Evolutionary conservation across 2,797 vertebrate species (phyloP).

Genomic region (Cebuella pygmaea): DNA sequence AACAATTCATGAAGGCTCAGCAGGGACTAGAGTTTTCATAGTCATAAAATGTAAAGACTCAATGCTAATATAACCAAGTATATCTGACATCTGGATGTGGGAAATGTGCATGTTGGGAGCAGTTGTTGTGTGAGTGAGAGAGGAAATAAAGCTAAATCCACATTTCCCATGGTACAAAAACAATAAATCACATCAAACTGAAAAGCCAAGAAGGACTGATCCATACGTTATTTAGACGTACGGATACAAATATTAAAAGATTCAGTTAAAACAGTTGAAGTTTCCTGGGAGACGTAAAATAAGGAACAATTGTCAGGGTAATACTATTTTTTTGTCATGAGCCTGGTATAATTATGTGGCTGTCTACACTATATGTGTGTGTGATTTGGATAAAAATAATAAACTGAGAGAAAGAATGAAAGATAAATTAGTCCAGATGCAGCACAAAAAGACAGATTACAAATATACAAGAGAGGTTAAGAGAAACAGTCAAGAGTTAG

Average conservation of each 20-base stretch:
- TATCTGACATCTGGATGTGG: not conserved
- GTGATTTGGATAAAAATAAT: not conserved
- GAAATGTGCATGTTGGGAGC: not conserved
- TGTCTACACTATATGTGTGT: not conserved
- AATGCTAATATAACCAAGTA: not conserved
- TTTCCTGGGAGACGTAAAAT: not conserved
- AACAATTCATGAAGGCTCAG: not conserved
- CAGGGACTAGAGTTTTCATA: not conserved
- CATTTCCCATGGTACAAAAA: not conserved
- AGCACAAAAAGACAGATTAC: not conserved
- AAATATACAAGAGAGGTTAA: not conserved
- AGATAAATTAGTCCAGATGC: not conserved
- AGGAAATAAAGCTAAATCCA: not conserved
- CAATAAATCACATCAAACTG: not conserved
- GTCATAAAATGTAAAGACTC: not conserved
- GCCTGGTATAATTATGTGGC: not conserved
- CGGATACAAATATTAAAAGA: not conserved
- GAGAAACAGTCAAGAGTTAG: rapidly evolving
- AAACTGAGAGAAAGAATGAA: not conserved
- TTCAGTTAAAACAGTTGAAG: not conserved
- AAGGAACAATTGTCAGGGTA: not conserved
- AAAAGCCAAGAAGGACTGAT: not conserved
- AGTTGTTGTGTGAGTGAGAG: not conserved
- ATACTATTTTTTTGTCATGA: not conserved
- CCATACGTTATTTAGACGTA: not conserved